A percentile compares a stretch with the other conserved stretches of the same genome.
Evolutionary conservation across 2,797 vertebrate genomes (phyloP).

Genomic region (Schizopygopsis pylzovi): DNA sequence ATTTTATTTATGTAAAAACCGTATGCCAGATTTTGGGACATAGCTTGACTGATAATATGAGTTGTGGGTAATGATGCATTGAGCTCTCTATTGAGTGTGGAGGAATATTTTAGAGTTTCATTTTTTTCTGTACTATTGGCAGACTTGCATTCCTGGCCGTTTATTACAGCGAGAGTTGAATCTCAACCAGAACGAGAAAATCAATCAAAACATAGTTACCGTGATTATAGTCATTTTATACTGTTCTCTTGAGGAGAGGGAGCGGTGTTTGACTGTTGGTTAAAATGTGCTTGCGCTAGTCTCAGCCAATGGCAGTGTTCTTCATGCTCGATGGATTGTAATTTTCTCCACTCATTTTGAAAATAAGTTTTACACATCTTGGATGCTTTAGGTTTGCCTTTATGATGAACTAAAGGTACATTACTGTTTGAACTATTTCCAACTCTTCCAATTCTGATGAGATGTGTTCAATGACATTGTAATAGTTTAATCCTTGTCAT

Average conservation of each 20-base stretch:
- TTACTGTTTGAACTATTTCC: not conserved
- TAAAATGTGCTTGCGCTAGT: constrained; percentile 23
- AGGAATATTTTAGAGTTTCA: constrained; percentile 24
- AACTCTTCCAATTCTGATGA: not conserved
- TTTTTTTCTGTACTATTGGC: constrained; percentile 19
- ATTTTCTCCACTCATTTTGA: constrained; percentile 1
- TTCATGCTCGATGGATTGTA: constrained; percentile 17
- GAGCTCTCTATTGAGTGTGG: constrained; percentile 35
- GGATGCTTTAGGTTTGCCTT: not conserved
- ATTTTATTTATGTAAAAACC: constrained; percentile 26
- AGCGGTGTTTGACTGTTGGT: constrained; percentile 23
- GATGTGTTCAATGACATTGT: not conserved
- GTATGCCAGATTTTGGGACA: constrained; percentile 20
- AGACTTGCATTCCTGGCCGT: constrained; percentile 34
- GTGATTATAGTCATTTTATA: constrained; percentile 28
- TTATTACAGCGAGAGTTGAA: constrained; percentile 43
- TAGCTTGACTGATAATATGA: constrained; percentile 44
- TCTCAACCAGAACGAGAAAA: constrained; percentile 42
- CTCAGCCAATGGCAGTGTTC: constrained; percentile 29
- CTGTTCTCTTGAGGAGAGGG: constrained; percentile 5
- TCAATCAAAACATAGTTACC: constrained; percentile 42
- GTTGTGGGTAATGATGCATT: constrained; percentile 34
- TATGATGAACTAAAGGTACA: constrained; percentile 5
- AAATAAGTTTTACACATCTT: constrained; percentile 3
- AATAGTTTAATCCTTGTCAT: not conserved